Evolutionary conservation across 2,797 vertebrate genomes (phyloP).

Genomic region (Botia almorhae): DNA sequence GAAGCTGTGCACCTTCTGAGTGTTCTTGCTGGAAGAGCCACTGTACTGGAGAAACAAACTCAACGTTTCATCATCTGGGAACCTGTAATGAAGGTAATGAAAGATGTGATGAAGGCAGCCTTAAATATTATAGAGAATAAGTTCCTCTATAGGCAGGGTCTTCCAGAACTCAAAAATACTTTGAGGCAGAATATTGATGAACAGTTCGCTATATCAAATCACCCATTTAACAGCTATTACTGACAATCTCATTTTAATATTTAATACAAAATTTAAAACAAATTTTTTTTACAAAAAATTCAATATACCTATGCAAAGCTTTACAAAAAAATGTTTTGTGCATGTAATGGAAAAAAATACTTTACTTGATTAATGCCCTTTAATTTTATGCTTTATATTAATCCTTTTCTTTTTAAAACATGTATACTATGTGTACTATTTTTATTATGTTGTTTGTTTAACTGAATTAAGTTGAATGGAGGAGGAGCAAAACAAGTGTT

Average conservation of each 20-base stretch:
- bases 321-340: no score
- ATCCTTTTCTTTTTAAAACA: no score
- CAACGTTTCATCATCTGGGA: not conserved
- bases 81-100: constrained; percentile 16
- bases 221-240: not conserved
- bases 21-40: constrained; percentile 5
- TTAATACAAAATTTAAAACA: no score
- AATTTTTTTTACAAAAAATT: no score
- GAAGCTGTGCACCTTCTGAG: constrained; percentile 1
- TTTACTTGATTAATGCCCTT: no score
- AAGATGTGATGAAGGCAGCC: constrained; percentile 10
- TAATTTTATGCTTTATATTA: no score
- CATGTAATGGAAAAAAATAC: no score
- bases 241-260: not conserved
- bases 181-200: constrained; percentile 13
- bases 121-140: constrained; percentile 1
- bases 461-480: no score
- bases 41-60: constrained; percentile 30
- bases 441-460: no score
- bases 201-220: not conserved
- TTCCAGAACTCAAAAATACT: not conserved
- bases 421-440: no score
- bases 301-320: no score
- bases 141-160: not conserved
- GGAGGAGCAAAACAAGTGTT: no score